Conservation (phyloP, 1,140 invertebrate genomes). For the Andricus grossulariae region DNA sequence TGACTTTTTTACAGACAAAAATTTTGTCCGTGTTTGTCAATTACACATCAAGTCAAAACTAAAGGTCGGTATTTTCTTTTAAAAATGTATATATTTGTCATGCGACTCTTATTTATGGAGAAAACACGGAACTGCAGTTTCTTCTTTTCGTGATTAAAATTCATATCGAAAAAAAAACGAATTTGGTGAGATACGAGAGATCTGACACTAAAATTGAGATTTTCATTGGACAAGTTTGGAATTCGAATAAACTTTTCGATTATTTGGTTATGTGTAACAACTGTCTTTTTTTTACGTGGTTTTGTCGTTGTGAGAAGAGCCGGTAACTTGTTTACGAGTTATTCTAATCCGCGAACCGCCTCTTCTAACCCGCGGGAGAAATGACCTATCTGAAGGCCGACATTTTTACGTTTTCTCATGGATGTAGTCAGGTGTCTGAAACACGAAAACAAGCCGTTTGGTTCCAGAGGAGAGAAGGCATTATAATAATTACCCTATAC, state of each 20-base stretch:
- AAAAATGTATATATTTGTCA: background rate
- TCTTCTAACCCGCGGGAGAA: too few relatives aligned
- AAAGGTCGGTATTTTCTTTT: background rate
- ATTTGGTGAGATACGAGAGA: background rate
- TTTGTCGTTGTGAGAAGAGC: too few relatives aligned
- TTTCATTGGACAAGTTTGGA: too few relatives aligned
- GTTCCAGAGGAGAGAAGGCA: background rate
- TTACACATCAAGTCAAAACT: background rate
- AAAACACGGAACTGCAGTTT: constrained; percentile 12
- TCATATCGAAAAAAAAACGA: background rate
- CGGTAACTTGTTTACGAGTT: too few relatives aligned
- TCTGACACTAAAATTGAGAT: too few relatives aligned
- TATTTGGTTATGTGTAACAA: too few relatives aligned
- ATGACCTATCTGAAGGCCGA: too few relatives aligned
- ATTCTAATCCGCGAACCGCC: too few relatives aligned
- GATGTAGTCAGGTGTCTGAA: background rate
- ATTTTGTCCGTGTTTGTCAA: too few relatives aligned
- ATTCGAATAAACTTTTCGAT: too few relatives aligned
- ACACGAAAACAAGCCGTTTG: background rate
- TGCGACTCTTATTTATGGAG: background rate
- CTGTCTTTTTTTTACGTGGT: too few relatives aligned
- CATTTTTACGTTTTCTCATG: background rate
- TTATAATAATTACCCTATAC: constrained; percentile 1
- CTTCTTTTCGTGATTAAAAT: constrained; percentile 6
- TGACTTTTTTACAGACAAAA: too few relatives aligned